A percentile compares a stretch with the other conserved stretches of the same genome.
phyloP scores from a whole-genome alignment of 2,797 vertebrate species.

The Anisognathus igniventris region DNA sequence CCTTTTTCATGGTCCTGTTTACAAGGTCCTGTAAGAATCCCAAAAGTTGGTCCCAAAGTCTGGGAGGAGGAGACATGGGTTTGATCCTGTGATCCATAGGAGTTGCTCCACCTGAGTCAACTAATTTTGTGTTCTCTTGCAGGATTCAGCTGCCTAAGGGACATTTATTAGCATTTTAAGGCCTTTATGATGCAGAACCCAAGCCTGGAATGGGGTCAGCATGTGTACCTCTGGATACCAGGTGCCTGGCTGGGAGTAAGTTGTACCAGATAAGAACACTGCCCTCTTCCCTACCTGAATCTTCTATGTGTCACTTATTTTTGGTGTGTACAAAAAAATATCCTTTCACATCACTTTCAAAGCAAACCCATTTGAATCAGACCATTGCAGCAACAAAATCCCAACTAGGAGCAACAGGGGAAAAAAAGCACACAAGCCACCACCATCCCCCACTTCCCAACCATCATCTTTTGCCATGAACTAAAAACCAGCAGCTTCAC shows the following conservation, averaged over 20 bases:
- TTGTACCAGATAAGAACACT: rapidly evolving
- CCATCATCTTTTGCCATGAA: not conserved
- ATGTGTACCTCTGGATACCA: not conserved
- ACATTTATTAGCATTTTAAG: not conserved
- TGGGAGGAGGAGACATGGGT: not conserved
- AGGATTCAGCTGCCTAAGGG: not conserved
- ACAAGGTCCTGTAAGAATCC: not conserved
- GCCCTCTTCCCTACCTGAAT: not conserved
- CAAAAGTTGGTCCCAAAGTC: not conserved
- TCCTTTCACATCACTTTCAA: not conserved
- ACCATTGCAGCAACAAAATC: not conserved
- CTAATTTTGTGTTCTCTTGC: not conserved
- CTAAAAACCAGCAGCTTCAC: conserved; percentile 49
- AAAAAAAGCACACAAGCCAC: not conserved
- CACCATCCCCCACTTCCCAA: not conserved
- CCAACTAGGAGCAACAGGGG: not conserved
- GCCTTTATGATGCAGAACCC: not conserved
- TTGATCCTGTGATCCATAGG: not conserved
- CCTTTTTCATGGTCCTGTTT: not conserved
- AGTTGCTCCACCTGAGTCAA: not conserved
- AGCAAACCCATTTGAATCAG: not conserved
- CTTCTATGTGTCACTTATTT: not conserved
- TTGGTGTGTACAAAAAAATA: not conserved
- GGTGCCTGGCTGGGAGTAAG: not conserved
- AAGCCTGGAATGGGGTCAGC: not conserved